Percentiles rank a stretch among this genome's conserved stretches.
Conservation (phyloP, 1,140 invertebrate genomes). For the Hypsibius dujardini region DNA sequence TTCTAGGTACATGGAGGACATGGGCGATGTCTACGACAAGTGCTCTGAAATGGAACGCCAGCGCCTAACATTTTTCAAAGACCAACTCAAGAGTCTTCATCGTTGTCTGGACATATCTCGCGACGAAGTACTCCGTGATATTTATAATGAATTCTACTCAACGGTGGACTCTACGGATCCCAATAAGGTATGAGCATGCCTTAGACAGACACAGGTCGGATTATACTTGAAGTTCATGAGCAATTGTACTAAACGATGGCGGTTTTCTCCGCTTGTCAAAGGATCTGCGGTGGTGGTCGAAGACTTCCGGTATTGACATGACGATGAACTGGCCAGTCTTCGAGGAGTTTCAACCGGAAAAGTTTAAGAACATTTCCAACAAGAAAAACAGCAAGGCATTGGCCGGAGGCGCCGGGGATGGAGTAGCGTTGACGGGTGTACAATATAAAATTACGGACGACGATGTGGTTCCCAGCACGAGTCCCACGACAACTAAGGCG, state of each 20-base stretch:
- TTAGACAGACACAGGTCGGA: too few relatives aligned
- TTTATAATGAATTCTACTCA: constrained; percentile 87
- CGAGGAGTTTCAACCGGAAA: constrained; percentile 14
- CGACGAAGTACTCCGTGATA: constrained; percentile 60
- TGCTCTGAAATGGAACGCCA: constrained; percentile 89
- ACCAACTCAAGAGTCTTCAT: constrained; percentile 74
- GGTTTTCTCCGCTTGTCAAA: too few relatives aligned
- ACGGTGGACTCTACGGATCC: constrained; percentile 85
- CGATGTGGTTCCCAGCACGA: constrained; percentile 2
- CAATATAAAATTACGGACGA: background rate
- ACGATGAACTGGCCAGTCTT: constrained; percentile 84
- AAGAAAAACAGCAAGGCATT: background rate
- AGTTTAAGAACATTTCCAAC: background rate
- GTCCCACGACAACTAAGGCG: background rate
- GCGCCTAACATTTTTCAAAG: constrained; percentile 80
- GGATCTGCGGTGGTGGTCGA: constrained; percentile 97
- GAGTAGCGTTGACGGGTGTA: constrained; percentile 8
- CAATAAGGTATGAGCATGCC: too few relatives aligned
- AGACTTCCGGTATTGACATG: constrained; percentile 92
- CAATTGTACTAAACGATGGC: too few relatives aligned
- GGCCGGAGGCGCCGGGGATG: constrained; percentile 15
- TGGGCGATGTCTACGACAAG: constrained; percentile 81
- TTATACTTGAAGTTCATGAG: too few relatives aligned
- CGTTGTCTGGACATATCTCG: constrained; percentile 78
- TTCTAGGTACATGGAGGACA: constrained; percentile 45